Percentiles rank a stretch among this genome's conserved stretches.
phyloP scores from a whole-genome alignment of 2,888 invertebrate genomes.

The Sesia bembeciformis region DNA sequence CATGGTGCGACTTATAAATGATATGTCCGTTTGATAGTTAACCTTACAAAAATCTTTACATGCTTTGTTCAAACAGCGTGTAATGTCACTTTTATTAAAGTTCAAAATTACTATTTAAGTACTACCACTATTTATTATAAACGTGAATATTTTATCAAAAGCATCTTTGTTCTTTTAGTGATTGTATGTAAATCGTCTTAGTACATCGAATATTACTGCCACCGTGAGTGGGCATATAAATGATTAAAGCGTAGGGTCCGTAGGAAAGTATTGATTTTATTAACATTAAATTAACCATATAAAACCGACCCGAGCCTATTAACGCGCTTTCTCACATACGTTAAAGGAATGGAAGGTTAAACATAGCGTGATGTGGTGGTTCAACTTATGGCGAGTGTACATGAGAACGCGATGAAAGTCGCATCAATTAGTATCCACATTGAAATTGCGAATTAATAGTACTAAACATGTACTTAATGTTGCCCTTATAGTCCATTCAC shows the following conservation, averaged over 20 bases:
- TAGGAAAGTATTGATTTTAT: slow-evolving; percentile 16
- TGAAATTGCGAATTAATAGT: too few species aligned
- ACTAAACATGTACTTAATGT: too few species aligned
- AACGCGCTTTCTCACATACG: slow-evolving; percentile 33
- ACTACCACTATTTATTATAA: too few species aligned
- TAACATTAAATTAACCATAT: slow-evolving; percentile 33
- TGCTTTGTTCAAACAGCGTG: too few species aligned
- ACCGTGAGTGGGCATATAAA: slow-evolving; percentile 9
- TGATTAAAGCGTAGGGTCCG: slow-evolving; percentile 13
- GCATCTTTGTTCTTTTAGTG: not conserved
- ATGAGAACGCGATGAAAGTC: not conserved
- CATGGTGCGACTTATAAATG: too few species aligned
- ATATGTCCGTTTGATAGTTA: too few species aligned
- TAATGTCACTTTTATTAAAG: too few species aligned
- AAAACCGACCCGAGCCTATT: slow-evolving; percentile 23
- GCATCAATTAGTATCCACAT: not conserved
- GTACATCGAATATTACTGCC: not conserved
- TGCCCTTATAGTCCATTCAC: too few species aligned
- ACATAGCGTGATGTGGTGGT: slow-evolving; percentile 8
- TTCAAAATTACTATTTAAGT: too few species aligned
- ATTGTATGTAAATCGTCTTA: not conserved
- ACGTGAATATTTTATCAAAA: too few species aligned
- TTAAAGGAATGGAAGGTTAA: slow-evolving; percentile 20
- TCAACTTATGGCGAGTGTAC: not conserved
- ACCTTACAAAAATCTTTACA: too few species aligned